A percentile compares a stretch with the other conserved stretches of the same genome.
Evolutionary conservation across 23 tunicate species (phyloP).

Genomic region (Oikopleura dioica): DNA sequence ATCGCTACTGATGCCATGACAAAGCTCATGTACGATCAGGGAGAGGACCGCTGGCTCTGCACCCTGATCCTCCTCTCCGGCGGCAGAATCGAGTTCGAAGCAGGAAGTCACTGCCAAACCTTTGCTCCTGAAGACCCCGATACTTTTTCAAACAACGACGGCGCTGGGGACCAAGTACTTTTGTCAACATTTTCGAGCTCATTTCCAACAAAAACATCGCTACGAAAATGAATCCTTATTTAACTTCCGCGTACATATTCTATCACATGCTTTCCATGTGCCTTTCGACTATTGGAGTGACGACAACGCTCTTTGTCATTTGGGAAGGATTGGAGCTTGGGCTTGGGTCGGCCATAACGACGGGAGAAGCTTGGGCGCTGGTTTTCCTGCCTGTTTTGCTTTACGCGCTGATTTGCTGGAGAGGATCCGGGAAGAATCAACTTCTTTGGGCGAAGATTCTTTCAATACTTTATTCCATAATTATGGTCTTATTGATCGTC

Average conservation of each 20-base stretch:
- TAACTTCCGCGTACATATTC: not conserved
- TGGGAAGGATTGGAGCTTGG: slow-evolving; percentile 4
- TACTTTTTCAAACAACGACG: slow-evolving; percentile 10
- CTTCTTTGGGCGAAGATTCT: slow-evolving; percentile 7
- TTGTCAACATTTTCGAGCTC: not conserved
- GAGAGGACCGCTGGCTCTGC: slow-evolving; percentile 7
- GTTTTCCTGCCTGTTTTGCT: not conserved
- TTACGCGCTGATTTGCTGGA: not conserved
- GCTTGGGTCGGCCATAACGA: not conserved
- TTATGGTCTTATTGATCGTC: not conserved
- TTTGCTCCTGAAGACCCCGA: slow-evolving; percentile 1
- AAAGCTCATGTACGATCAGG: slow-evolving; percentile 11
- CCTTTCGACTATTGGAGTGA: not conserved
- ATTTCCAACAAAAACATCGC: not conserved
- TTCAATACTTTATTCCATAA: not conserved
- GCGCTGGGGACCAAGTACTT: slow-evolving; percentile 10
- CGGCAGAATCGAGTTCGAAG: slow-evolving; percentile 10
- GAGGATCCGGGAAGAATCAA: not conserved
- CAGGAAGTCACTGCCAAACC: slow-evolving; percentile 2
- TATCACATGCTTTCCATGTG: not conserved
- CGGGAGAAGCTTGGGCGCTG: not conserved
- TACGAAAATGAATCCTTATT: not conserved
- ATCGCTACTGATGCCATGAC: too few species aligned
- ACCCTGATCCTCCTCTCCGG: not conserved
- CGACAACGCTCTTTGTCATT: not conserved